These are phyloP conservation scores for Spisula subtruncata DNA, from an alignment of 2,888 invertebrate genomes.

Conservation along the genomic window DNA sequence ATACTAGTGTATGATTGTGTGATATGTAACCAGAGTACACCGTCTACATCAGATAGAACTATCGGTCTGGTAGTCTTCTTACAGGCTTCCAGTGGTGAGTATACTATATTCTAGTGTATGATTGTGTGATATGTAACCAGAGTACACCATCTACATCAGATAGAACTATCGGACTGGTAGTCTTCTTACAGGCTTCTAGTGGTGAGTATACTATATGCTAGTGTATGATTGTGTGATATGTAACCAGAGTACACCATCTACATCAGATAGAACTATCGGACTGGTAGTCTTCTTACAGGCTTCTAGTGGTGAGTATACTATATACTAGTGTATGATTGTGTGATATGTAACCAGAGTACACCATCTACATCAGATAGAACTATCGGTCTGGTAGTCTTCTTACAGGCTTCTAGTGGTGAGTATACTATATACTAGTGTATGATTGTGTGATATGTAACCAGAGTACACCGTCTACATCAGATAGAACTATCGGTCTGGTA, in stretches of 20 bases:
- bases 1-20: constrained; percentile 96
- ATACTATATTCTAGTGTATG: constrained; percentile 91
- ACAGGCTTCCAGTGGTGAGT: constrained; percentile 92
- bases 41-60: constrained; percentile 94
- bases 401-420: constrained; percentile 93
- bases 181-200: constrained; percentile 95
- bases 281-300: constrained; percentile 95
- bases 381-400: constrained; percentile 95
- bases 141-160: constrained; percentile 94
- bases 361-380: constrained; percentile 94
- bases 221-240: constrained; percentile 98
- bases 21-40: constrained; percentile 96
- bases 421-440: constrained; percentile 90
- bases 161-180: constrained; percentile 95
- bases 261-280: constrained; percentile 94
- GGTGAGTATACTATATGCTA: constrained; percentile 88
- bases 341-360: constrained; percentile 97
- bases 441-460: constrained; percentile 98
- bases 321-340: constrained; percentile 96
- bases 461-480: constrained; percentile 94
- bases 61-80: constrained; percentile 96
- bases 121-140: constrained; percentile 98
- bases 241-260: constrained; percentile 95
- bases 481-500: constrained; percentile 95
- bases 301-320: constrained; percentile 91